Base-by-base conservation (phyloP, 1,140 invertebrate genomes). In the Onthophagus taurus region DNA sequence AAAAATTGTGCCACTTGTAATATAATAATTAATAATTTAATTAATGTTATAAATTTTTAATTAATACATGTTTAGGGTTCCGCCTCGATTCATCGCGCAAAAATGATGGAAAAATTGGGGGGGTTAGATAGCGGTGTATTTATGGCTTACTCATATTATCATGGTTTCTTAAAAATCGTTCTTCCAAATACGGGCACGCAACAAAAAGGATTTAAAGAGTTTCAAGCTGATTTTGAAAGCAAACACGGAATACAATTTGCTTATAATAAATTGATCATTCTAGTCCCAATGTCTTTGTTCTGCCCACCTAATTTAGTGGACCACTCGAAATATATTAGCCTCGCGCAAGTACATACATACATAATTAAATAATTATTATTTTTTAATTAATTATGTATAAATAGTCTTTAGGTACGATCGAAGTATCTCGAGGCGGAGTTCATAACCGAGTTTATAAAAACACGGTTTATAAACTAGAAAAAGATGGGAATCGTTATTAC, bases 61-160 rank as follows among this genome's bases (percentile, higher is more conserved):
- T n/a, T n/a, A n/a, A n/a, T n/a, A n/a, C n/a, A n/a, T n/a, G n/a
- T n/a, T n/a, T n/a, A n/a, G n/a, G n/a, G n/a, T n/a, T n/a, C n/a
- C n/a, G n/a, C n/a, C n/a, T n/a, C n/a, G n/a, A n/a, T n/a, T n/a
- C n/a, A n/a, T n/a, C n/a, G n/a, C n/a, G n/a, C n/a, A n/a, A n/a
- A n/a, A n/a, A n/a, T n/a, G n/a, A n/a, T n/a, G n/a, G n/a, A n/a
- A n/a, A 26, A 26, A 26, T 26, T 26, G 23, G n/a, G 9, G 30
- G 38, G 37, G 11, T 23, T 75, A 3, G 70, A 74, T 56, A 78
- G 75, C 51, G 78, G 75, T 0, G 66, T 65, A 7, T 71, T 71
- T 2, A 78, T 81, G 76, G 78, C 78, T 1, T 72, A 70, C 4
- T 76, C 65, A 42, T 81, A 70, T 55, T 76, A 72, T 44, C 73